phyloP scores from a whole-genome alignment of 2,888 invertebrate genomes.

The Calameuta idolon region DNA sequence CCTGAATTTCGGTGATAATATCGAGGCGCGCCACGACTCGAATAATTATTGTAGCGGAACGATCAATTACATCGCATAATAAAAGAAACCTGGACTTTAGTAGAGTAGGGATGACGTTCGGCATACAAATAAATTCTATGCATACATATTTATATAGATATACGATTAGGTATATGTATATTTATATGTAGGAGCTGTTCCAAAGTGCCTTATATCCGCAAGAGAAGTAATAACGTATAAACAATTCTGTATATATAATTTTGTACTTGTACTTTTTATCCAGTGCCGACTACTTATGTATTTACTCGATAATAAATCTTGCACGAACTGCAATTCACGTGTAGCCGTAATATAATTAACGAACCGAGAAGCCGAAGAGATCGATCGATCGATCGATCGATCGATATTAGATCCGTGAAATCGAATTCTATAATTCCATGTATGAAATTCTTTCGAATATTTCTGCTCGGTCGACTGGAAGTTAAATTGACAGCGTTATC shows the following conservation, averaged over 20 bases:
- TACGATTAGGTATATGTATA: conserved; percentile 31
- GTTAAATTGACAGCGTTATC: neutral
- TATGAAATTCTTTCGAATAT: neutral
- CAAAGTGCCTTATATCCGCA: conserved; percentile 64
- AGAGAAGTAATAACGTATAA: conserved; percentile 33
- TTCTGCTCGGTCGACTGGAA: neutral
- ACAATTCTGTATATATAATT: conserved; percentile 55
- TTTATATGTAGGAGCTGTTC: conserved; percentile 41
- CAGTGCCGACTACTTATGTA: conserved; percentile 39
- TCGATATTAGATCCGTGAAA: conserved; percentile 4
- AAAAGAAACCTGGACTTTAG: conserved; percentile 23
- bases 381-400: neutral
- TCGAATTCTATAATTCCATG: conserved; percentile 4
- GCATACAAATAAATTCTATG: conserved; percentile 28
- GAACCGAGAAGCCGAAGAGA: neutral
- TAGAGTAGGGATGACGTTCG: conserved; percentile 31
- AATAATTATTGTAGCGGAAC: conserved; percentile 65
- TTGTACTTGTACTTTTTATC: conserved; percentile 46
- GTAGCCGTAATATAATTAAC: neutral
- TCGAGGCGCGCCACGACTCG: conserved; percentile 60
- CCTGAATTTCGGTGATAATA: conserved; percentile 63
- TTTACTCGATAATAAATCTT: conserved; percentile 34
- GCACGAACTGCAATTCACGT: neutral
- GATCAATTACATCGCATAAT: conserved; percentile 65
- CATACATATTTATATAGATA: conserved; percentile 26